Percentiles rank a stretch among this genome's conserved stretches.
phyloP scores from a whole-genome alignment of 2,113 vertebrate genomes.

The Tetrao urogallus region DNA sequence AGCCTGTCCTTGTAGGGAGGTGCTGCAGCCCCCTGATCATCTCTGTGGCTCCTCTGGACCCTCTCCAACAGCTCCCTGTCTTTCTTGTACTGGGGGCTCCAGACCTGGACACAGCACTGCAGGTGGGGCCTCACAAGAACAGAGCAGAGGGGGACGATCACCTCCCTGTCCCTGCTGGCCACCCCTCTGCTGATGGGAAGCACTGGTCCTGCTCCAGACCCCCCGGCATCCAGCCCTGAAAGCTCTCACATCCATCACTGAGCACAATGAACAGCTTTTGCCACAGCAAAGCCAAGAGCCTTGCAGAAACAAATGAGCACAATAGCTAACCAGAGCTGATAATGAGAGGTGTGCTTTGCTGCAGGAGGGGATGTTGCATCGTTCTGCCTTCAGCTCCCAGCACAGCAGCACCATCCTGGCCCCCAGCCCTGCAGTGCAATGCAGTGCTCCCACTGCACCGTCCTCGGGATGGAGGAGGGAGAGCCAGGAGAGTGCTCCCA shows the following conservation, averaged over 20 bases:
- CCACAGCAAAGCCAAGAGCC: background rate
- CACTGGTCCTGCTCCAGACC: background rate
- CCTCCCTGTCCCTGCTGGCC: no score
- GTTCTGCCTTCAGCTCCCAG: background rate
- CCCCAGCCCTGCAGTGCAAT: background rate
- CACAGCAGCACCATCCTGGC: background rate
- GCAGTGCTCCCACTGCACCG: fast-evolving
- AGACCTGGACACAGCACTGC: no score
- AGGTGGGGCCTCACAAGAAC: no score
- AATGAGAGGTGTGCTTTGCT: background rate
- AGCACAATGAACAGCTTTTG: background rate
- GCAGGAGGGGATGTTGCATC: background rate
- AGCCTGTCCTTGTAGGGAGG: no score
- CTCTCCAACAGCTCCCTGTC: no score
- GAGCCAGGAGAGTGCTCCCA: fast-evolving
- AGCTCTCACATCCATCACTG: background rate
- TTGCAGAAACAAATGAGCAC: background rate
- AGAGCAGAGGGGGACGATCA: no score
- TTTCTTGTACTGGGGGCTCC: no score
- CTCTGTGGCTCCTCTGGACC: no score
- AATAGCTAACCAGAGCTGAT: background rate
- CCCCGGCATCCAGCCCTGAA: fast-evolving
- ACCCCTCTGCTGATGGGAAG: background rate
- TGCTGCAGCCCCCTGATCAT: no score
- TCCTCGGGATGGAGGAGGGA: background rate